A percentile compares a stretch with the other conserved stretches of the same genome.
Conservation (phyloP, 1,140 invertebrate species). For the Drosophila paulistorum region DNA sequence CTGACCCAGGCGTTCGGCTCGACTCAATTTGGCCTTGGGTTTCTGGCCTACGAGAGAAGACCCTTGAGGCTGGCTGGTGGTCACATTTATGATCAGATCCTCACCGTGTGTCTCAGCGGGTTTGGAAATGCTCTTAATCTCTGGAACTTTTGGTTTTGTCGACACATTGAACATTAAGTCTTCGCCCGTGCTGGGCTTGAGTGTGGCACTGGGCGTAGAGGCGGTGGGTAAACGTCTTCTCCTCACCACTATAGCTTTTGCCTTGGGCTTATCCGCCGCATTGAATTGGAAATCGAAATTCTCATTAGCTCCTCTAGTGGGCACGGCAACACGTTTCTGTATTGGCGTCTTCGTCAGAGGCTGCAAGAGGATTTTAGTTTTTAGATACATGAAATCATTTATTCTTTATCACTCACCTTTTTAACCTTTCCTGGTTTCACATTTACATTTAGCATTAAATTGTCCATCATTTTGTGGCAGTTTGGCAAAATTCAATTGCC, state of each 20-base stretch:
- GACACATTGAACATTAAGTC: constrained; percentile 67
- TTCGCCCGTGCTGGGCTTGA: background rate
- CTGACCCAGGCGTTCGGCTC: constrained; percentile 37
- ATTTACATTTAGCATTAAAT: constrained; percentile 55
- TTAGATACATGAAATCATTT: background rate
- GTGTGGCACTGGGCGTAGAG: background rate
- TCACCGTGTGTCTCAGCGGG: background rate
- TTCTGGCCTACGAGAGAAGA: constrained; percentile 5
- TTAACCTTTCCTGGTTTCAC: constrained; percentile 3
- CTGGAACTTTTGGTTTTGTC: background rate
- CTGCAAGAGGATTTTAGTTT: too few relatives aligned
- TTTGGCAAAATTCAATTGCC: background rate
- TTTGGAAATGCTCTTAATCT: background rate
- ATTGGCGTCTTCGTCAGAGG: background rate
- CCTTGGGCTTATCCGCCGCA: constrained; percentile 57
- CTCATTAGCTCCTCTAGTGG: background rate
- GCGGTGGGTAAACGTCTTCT: constrained; percentile 21
- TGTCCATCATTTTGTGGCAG: constrained; percentile 41
- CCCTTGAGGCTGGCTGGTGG: background rate
- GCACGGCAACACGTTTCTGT: constrained; percentile 40
- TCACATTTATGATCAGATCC: constrained; percentile 7
- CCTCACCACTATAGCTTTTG: constrained; percentile 69
- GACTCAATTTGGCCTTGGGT: constrained; percentile 35
- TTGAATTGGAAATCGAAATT: constrained; percentile 66
- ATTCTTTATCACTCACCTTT: background rate